Evolutionary conservation across 2,888 invertebrate species (phyloP).

Genomic region (Diplazon laetatorius): DNA sequence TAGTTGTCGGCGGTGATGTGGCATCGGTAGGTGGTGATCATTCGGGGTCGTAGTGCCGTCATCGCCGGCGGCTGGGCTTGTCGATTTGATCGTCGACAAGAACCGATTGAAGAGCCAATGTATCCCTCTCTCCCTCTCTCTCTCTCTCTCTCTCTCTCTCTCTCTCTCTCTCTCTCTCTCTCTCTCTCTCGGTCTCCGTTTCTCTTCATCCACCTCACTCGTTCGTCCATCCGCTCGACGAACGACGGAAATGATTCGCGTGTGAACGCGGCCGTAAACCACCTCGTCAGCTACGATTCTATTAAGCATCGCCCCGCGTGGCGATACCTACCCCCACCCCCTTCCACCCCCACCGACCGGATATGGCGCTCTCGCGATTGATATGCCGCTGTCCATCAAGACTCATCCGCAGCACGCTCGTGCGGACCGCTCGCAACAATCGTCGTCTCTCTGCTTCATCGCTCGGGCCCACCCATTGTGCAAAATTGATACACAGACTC

Average conservation of each 20-base stretch:
- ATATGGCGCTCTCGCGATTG: conserved; percentile 66
- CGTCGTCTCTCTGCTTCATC: conserved; percentile 22
- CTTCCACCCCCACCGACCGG: too few species aligned
- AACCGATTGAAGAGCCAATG: conserved; percentile 60
- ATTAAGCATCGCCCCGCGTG: conserved; percentile 67
- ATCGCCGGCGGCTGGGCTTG: conserved; percentile 24
- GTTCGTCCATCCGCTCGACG: conserved; percentile 52
- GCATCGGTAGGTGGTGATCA: conserved; percentile 25
- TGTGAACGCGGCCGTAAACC: conserved; percentile 68
- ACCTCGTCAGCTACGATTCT: conserved; percentile 67
- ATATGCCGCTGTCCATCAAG: conserved; percentile 64
- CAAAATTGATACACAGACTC: conserved; percentile 52
- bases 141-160: conserved; percentile 1
- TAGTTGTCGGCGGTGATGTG: conserved; percentile 37
- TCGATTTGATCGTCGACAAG: conserved; percentile 64
- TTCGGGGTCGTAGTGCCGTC: conserved; percentile 38
- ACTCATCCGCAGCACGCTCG: conserved; percentile 44
- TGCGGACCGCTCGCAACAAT: conserved; percentile 29
- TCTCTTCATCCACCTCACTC: conserved; percentile 8
- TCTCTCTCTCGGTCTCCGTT: conserved; percentile 1
- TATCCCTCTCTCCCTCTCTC: not conserved
- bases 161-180: not conserved
- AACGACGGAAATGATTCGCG: conserved; percentile 70
- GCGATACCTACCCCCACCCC: conserved; percentile 62
- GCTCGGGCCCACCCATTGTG: conserved; percentile 66